Conservation (phyloP, 2,888 invertebrate genomes). For the Eremobia ochroleuca region DNA sequence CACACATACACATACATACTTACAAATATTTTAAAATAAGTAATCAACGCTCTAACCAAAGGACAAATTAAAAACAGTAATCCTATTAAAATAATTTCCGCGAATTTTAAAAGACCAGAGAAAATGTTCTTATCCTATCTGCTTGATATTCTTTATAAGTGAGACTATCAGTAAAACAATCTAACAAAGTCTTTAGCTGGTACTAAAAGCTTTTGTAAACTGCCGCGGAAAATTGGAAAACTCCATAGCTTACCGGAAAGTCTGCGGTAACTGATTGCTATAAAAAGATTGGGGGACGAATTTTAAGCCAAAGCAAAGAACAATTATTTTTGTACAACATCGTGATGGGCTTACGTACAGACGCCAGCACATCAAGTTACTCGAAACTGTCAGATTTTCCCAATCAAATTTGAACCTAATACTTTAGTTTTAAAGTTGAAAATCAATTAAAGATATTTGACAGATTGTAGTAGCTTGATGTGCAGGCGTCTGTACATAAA, state of each 20-base stretch:
- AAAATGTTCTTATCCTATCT: constrained; percentile 9
- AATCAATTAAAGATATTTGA: no score
- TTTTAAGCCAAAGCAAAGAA: not conserved
- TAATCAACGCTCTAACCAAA: not conserved
- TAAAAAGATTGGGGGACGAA: not conserved
- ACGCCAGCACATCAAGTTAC: no score
- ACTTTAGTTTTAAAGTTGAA: no score
- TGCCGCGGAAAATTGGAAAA: constrained; percentile 54
- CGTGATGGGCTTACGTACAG: no score
- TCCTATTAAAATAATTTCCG: not conserved
- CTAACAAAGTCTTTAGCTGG: constrained; percentile 51
- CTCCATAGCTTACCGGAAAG: constrained; percentile 37
- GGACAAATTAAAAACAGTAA: not conserved
- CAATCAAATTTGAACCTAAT: no score
- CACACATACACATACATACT: no score
- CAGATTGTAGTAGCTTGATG: no score
- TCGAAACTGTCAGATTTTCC: no score
- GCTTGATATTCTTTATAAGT: constrained; percentile 47
- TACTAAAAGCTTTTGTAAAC: constrained; percentile 59
- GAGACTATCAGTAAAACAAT: constrained; percentile 55
- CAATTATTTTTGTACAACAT: not conserved
- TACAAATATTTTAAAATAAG: not conserved
- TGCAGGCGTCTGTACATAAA: no score
- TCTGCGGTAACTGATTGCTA: constrained; percentile 33
- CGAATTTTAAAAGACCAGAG: not conserved